Base-by-base conservation (phyloP, 1,140 invertebrate species). In the Megalopta genalis region DNA sequence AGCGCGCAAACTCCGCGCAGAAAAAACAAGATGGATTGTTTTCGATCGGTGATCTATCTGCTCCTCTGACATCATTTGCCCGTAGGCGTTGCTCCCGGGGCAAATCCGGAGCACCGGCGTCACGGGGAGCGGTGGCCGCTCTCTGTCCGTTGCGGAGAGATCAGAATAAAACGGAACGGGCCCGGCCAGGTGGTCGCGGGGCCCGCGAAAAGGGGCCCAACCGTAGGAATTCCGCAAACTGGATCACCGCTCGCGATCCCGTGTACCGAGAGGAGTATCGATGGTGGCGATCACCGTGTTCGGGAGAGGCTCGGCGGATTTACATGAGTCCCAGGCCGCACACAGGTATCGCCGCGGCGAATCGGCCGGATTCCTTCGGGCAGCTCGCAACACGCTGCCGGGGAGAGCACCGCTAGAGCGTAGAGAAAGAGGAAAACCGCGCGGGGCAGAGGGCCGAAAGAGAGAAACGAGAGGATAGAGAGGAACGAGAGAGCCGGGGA, bases 271-370 rank as follows among this genome's bases (percentile, higher is more conserved):
- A 57, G 54, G 8, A 57, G 54, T 57, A 57, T 57, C 54, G 54
- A 57, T 57, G 54, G 54, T 57, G 54, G 54, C 54, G 54, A 57
- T 57, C 54, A 57, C 54, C 54, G 54, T 57, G 54, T 57, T 57
- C 54, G n/a, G 54, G 21, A 57, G 54, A 57, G 54, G 54, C 54
- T 9, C 54, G 54, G 54, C n/a, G 54, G 21, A 57, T 57, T 57
- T 57, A 57, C 54, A 57, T 57, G 54, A 57, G 18, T 57, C n/a
- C 54, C 21, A n/a, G 21, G 54, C 6, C 54, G 21, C 54, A 8
- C 54, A 57, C 54, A 57, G 54, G 54, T 57, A 57, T 57, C 54
- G 54, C 21, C 54, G 54, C 54, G 54, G n/a, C 54, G 54, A 57
- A 57, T 64, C 46, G 25, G 42, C 27, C 60, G 49, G 57, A 7